Conservation (phyloP, 2,888 invertebrate species). For the Caenorhabditis plicata region DNA sequence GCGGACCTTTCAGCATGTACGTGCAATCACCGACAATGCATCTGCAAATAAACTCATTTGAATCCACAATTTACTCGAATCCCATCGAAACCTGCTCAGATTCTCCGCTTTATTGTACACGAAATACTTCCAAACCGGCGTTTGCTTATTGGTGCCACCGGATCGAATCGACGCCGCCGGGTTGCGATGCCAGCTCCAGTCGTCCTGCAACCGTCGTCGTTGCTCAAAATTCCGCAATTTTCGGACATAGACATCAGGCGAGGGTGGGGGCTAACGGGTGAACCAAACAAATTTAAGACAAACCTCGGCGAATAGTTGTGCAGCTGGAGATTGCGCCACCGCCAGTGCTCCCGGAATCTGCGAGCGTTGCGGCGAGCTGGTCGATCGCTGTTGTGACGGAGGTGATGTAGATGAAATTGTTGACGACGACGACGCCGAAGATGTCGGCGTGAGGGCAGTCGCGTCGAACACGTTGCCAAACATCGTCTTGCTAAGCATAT, state of each 20-base stretch:
- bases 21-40: conserved; percentile 64
- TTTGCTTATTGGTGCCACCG: conserved; percentile 64
- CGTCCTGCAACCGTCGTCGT: conserved; percentile 29
- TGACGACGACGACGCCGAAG: no score
- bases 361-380: conserved; percentile 16
- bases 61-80: not conserved
- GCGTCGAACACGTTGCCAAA: conserved; percentile 1
- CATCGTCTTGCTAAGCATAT: conserved; percentile 28
- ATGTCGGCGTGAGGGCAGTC: conserved; percentile 13
- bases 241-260: no score
- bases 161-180: conserved; percentile 63
- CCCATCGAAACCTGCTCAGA: conserved; percentile 46
- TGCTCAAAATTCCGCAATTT: no score
- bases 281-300: not conserved
- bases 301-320: conserved; percentile 54
- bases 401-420: conserved; percentile 5
- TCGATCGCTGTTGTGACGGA: conserved; percentile 15
- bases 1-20: conserved; percentile 63
- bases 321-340: conserved; percentile 61
- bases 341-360: conserved; percentile 59
- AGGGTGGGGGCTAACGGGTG: no score
- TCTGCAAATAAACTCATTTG: conserved; percentile 27
- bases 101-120: conserved; percentile 64
- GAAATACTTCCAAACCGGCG: conserved; percentile 66
- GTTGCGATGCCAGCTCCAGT: conserved; percentile 65